Evolutionary conservation across 2,888 invertebrate genomes (phyloP).

Genomic region (Agrotis ipsilon): DNA sequence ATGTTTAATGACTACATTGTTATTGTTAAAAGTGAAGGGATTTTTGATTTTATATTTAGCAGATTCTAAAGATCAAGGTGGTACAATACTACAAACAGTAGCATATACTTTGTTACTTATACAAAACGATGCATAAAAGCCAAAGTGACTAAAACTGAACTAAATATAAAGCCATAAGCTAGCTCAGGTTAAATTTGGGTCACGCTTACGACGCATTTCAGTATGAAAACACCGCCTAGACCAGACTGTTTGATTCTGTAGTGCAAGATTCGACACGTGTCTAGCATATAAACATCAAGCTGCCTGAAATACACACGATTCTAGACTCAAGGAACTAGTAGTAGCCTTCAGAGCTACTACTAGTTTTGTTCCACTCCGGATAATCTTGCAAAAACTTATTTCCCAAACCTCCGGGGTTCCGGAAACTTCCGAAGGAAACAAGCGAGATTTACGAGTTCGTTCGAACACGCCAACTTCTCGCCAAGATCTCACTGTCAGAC

Average conservation of each 20-base stretch:
- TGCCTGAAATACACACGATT: constrained; percentile 6
- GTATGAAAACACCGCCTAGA: constrained; percentile 39
- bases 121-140: constrained; percentile 11
- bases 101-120: background rate
- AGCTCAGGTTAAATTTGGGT: constrained; percentile 57
- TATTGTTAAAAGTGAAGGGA: constrained; percentile 36
- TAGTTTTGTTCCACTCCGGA: constrained; percentile 10
- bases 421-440: constrained; percentile 13
- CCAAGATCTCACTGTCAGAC: constrained; percentile 45
- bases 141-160: constrained; percentile 23
- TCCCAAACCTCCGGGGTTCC: background rate
- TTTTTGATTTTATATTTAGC: constrained; percentile 25
- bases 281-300: constrained; percentile 25
- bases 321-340: background rate
- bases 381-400: background rate
- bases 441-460: constrained; percentile 23
- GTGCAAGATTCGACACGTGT: constrained; percentile 45
- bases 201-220: constrained; percentile 56
- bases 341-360: background rate
- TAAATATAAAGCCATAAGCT: constrained; percentile 44
- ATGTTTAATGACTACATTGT: background rate
- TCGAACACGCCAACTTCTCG: constrained; percentile 29
- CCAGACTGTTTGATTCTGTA: constrained; percentile 37
- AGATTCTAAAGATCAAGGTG: constrained; percentile 43
- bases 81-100: constrained; percentile 1